Evolutionary conservation across 2,113 vertebrate species (phyloP).

Genomic region (Synodontis membranacea): DNA sequence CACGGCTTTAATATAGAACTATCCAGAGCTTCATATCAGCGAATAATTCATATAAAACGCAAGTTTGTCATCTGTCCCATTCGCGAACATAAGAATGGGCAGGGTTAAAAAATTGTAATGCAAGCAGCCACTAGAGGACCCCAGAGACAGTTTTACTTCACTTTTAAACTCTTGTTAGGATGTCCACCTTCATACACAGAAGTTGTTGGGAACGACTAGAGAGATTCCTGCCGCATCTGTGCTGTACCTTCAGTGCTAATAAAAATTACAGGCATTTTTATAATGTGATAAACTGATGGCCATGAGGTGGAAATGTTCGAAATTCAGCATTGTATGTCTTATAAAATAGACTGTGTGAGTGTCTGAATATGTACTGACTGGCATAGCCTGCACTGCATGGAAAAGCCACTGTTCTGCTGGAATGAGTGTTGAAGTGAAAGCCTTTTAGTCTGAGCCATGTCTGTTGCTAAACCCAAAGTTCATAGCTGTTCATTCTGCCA

Average conservation of each 20-base stretch:
- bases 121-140: neutral
- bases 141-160: neutral
- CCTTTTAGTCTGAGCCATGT: neutral
- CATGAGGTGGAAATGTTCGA: neutral
- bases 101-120: neutral
- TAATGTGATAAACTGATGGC: neutral
- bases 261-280: neutral
- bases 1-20: neutral
- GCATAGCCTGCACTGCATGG: neutral
- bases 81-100: neutral
- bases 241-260: neutral
- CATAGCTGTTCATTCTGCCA: neutral
- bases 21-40: neutral
- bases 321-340: neutral
- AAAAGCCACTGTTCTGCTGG: neutral
- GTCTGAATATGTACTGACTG: slow-evolving; percentile 13
- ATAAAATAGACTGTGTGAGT: neutral
- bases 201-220: neutral
- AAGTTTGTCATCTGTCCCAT: neutral
- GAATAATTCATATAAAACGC: neutral
- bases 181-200: neutral
- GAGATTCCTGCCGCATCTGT: neutral
- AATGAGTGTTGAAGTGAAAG: neutral
- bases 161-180: neutral
- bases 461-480: neutral